Conservation (phyloP, 2,113 vertebrate genomes). For the Agelaius phoeniceus region DNA sequence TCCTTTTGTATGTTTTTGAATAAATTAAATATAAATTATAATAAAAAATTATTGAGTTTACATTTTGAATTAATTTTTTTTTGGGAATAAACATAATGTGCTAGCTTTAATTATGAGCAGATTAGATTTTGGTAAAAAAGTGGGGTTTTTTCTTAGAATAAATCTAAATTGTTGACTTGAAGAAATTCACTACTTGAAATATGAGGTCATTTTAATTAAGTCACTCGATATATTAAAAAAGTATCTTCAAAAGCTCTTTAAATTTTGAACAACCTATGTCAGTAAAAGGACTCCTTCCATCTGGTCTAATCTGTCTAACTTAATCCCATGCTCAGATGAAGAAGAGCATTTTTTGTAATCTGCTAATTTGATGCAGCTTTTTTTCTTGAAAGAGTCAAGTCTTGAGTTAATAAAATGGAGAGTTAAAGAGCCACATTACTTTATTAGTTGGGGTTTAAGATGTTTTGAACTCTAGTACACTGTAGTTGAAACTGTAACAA, state of each 20-base stretch:
- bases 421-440: background rate
- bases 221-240: background rate
- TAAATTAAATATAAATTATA: background rate
- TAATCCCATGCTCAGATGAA: background rate
- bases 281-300: background rate
- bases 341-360: background rate
- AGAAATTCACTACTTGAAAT: background rate
- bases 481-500: conserved; percentile 6
- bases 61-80: background rate
- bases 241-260: background rate
- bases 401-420: background rate
- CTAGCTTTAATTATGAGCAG: background rate
- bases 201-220: background rate
- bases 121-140: background rate
- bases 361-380: background rate
- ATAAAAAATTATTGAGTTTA: background rate
- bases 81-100: background rate
- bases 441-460: background rate
- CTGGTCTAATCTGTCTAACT: background rate
- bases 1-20: background rate
- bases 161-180: background rate
- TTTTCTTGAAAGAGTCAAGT: background rate
- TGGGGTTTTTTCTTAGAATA: rapidly evolving
- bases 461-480: background rate
- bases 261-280: background rate